Conservation (phyloP, 2,113 vertebrate species). For the Cyphomyrus plagiostoma region DNA sequence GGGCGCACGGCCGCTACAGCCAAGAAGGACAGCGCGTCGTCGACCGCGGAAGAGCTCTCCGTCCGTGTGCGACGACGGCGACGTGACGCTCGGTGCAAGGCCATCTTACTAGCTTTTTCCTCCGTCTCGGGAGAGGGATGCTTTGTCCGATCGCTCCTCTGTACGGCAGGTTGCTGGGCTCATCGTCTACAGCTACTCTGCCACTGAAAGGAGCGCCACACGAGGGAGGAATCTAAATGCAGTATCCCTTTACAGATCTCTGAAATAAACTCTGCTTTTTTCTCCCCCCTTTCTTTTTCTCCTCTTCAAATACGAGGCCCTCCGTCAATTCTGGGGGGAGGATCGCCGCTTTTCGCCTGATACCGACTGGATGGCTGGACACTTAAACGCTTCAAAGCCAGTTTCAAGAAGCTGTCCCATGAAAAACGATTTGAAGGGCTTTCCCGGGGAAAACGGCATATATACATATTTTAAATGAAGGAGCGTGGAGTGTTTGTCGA, state of each 20-base stretch:
- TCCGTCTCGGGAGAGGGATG: not conserved
- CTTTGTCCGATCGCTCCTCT: not conserved
- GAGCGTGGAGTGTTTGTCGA: not conserved
- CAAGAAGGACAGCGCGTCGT: not conserved
- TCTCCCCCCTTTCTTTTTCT: not conserved
- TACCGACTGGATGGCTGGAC: constrained; percentile 5
- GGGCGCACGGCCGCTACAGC: constrained; percentile 22
- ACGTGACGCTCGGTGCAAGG: not conserved
- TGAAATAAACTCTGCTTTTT: constrained; percentile 15
- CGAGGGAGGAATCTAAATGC: constrained; percentile 23
- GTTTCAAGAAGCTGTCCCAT: constrained; percentile 4
- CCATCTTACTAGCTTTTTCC: not conserved
- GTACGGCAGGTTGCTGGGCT: not conserved
- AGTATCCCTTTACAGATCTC: constrained; percentile 22
- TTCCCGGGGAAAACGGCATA: not conserved
- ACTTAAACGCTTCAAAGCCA: constrained; percentile 1
- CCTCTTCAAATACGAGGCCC: constrained; percentile 14
- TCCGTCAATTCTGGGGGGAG: not conserved
- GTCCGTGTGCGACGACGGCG: not conserved
- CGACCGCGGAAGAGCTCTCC: constrained; percentile 14
- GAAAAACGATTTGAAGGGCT: constrained; percentile 4
- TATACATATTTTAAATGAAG: not conserved
- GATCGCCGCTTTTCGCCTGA: not conserved
- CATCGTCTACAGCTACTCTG: not conserved
- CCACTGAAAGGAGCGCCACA: constrained; percentile 6